Base-by-base conservation (phyloP, 2,888 invertebrate genomes). In the Troides aeacus region DNA sequence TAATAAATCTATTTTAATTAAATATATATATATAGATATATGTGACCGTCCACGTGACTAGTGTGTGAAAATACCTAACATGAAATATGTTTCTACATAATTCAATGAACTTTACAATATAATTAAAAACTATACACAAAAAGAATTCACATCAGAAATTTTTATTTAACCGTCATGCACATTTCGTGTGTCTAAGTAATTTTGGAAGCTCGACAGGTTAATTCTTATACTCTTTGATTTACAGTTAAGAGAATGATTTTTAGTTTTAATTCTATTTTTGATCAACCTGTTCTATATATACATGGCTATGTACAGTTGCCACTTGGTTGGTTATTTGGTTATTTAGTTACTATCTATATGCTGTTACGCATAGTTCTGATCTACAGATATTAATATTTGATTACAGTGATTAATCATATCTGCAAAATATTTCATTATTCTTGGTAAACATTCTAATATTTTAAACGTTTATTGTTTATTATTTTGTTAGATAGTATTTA, bases 101-200 rank as follows among this genome's bases (percentile, higher is more conserved):
- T 53, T 53, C 53, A 57, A 57, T 57, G 57, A 57, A 57, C 21
- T 57, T 57, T 50, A 50, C 17, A 57, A 57, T 57, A 21, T 15
- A 50, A 21, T 18, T 8, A 57, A 8, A 21, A 3, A 21, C n/a
- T 21, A 21, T 21, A 21, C 6, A 21, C 57, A 57, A 21, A 21
- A 57, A 57, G 21, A n/a, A 21, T 56, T 56, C 56, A 56, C 21
- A 56, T 18, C 56, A 21, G 8, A 21, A 56, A 56, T 57, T 57
- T 57, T 21, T 1, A 57, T 4, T 21, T 57, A 21, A n/a, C 0
- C n/a, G 15, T 15, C 15, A 15, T 17, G 18, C 50, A 18, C 3
- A 50, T 50, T 50, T 50, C 10, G 50, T 15, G 15, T 5, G 5
- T 15, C 50, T 0, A 50, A 50, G 10, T 39, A 39, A 39, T 39